These are phyloP conservation scores for Atta colombica DNA, from an alignment of 1,140 invertebrate genomes.

Conservation along the genomic window DNA sequence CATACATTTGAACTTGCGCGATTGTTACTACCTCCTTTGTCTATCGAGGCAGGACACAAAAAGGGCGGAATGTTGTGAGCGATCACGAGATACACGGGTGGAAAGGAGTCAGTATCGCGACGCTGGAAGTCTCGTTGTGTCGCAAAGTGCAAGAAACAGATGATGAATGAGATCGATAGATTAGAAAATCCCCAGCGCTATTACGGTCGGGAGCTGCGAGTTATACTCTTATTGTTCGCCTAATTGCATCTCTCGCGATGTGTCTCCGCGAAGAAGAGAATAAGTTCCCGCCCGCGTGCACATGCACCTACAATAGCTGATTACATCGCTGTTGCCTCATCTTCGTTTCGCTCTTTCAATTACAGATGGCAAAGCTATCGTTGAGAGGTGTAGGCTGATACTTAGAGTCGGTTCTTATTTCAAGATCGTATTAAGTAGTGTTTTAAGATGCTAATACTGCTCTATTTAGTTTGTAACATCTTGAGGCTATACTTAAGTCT, in stretches of 20 bases:
- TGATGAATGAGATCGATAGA: background rate
- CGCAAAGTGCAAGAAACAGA: background rate
- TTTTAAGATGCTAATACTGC: no score
- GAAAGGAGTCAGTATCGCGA: background rate
- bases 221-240: conserved; percentile 46
- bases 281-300: background rate
- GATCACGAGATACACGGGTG: background rate
- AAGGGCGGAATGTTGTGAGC: conserved; percentile 9
- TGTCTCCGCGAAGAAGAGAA: conserved; percentile 26
- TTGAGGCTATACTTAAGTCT: no score
- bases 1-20: background rate
- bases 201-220: conserved; percentile 21
- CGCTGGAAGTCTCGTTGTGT: background rate
- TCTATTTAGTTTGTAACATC: no score
- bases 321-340: conserved; percentile 11
- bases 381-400: background rate
- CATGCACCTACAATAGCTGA: background rate
- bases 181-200: conserved; percentile 27
- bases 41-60: background rate
- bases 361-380: background rate
- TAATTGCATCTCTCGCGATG: conserved; percentile 34
- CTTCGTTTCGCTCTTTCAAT: background rate
- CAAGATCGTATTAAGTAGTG: no score
- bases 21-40: conserved; percentile 38
- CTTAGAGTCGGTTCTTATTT: no score